A percentile compares a stretch with the other conserved stretches of the same genome.
phyloP scores from a whole-genome alignment of 1,140 invertebrate genomes.

The Hyles euphorbiae region DNA sequence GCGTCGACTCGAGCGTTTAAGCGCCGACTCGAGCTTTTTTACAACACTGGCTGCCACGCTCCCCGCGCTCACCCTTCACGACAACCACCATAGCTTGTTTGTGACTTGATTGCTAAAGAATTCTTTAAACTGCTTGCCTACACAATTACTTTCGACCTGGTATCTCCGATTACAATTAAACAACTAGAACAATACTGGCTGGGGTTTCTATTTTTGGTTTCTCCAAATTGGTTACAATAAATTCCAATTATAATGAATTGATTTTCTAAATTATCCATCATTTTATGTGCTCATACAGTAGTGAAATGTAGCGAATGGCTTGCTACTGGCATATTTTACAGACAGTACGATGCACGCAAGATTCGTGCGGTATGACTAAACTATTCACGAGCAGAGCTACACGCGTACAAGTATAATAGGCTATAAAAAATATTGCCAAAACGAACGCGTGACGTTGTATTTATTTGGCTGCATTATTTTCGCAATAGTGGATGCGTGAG shows the following conservation, averaged over 20 bases:
- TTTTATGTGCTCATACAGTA: too few species aligned
- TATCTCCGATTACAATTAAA: background rate
- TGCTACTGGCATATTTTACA: too few species aligned
- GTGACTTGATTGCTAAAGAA: slow-evolving; percentile 42
- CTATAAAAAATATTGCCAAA: slow-evolving; percentile 37
- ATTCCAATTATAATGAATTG: too few species aligned
- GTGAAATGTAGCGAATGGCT: too few species aligned
- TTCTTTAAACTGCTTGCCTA: slow-evolving; percentile 15
- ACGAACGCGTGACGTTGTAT: slow-evolving; percentile 29
- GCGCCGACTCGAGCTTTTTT: too few species aligned
- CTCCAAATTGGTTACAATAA: too few species aligned
- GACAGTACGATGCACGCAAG: too few species aligned
- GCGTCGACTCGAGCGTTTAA: too few species aligned
- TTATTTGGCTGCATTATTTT: slow-evolving; percentile 50
- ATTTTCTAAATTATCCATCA: too few species aligned
- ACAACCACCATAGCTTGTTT: slow-evolving; percentile 40
- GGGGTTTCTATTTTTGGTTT: too few species aligned
- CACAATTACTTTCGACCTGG: background rate
- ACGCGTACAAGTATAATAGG: slow-evolving; percentile 29
- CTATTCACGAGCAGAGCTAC: slow-evolving; percentile 1
- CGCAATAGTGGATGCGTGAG: slow-evolving; percentile 42
- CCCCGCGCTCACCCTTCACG: slow-evolving; percentile 5
- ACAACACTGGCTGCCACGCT: too few species aligned
- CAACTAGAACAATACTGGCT: too few species aligned
- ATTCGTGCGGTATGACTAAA: slow-evolving; percentile 1